A percentile compares a stretch with the other conserved stretches of the same genome.
These are phyloP conservation scores for Yoshiicerus persimilis DNA, from an alignment of 1,140 invertebrate genomes.

Conservation along the genomic window DNA sequence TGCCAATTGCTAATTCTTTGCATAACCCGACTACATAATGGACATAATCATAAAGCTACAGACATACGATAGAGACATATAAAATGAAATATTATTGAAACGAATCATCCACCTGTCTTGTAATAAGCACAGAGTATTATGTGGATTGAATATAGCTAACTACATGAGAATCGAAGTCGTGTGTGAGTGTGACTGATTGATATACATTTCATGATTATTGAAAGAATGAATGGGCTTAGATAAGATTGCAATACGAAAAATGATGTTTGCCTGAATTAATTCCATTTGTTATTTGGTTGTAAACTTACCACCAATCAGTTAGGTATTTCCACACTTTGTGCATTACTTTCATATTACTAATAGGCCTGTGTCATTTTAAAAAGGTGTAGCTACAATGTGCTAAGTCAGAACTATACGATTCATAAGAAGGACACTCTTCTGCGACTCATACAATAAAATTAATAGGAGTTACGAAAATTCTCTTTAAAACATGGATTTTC, in stretches of 20 bases:
- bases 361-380: no score
- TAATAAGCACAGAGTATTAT: no score
- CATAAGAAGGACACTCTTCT: no score
- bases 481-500: slow-evolving; percentile 44
- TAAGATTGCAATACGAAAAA: background rate
- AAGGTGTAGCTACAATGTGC: no score
- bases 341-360: background rate
- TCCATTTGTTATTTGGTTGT: background rate
- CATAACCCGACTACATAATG: background rate
- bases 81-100: no score
- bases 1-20: background rate
- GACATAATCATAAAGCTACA: no score
- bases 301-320: background rate
- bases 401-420: no score
- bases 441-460: no score
- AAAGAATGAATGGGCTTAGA: background rate
- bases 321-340: background rate
- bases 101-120: no score
- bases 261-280: background rate
- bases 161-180: background rate
- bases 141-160: background rate
- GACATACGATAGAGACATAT: no score
- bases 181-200: background rate
- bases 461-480: no score
- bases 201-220: background rate